These are phyloP conservation scores for Acanthochromis polyacanthus DNA, from an alignment of 2,113 vertebrate genomes.

Conservation along the genomic window DNA sequence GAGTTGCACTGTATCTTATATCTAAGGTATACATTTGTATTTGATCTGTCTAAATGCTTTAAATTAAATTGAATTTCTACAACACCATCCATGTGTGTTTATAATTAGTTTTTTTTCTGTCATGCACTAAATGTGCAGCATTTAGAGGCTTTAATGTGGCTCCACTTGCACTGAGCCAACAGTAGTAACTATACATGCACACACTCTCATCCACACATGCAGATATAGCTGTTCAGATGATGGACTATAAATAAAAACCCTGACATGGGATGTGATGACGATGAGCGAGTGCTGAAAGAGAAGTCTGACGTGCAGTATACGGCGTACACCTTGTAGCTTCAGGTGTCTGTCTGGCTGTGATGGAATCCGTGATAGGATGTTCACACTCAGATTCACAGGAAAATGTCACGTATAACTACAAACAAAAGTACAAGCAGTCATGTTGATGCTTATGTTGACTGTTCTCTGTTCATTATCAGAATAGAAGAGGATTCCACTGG, in stretches of 20 bases:
- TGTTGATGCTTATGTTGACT: too few species aligned
- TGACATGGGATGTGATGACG: slow-evolving; percentile 39
- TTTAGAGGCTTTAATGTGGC: background rate
- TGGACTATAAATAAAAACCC: slow-evolving; percentile 32
- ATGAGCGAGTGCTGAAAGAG: slow-evolving; percentile 60
- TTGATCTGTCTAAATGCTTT: too few species aligned
- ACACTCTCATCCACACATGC: background rate
- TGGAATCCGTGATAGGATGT: background rate
- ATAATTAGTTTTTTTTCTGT: too few species aligned
- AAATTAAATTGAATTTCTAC: too few species aligned
- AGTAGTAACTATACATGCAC: background rate
- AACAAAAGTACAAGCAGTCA: too few species aligned
- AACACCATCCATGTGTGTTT: too few species aligned
- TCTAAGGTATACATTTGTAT: too few species aligned
- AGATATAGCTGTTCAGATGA: slow-evolving; percentile 36
- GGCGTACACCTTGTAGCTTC: slow-evolving; percentile 13
- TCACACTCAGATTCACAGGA: background rate
- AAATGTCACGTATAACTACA: too few species aligned
- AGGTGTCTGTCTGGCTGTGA: background rate
- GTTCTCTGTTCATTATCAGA: background rate
- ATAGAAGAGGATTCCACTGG: slow-evolving; percentile 25
- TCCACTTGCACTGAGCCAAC: background rate
- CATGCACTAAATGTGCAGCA: too few species aligned
- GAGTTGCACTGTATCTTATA: too few species aligned
- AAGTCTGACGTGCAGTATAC: slow-evolving; percentile 29